These are phyloP conservation scores for Tuta absoluta DNA, from an alignment of 2,888 invertebrate genomes.

Conservation along the genomic window DNA sequence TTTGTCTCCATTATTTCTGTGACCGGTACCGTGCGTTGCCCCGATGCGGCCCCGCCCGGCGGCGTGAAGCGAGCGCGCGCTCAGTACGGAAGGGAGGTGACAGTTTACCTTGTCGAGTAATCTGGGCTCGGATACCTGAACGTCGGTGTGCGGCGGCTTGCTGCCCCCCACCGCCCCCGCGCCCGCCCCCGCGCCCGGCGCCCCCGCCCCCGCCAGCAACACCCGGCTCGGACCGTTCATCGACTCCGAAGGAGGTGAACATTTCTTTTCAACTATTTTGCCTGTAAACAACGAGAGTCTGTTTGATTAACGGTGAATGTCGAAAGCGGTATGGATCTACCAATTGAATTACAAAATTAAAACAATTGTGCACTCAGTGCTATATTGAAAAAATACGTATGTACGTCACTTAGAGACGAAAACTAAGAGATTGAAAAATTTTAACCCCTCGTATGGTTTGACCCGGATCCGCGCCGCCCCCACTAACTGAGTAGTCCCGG, in stretches of 20 bases:
- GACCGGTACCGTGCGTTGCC: slow-evolving; percentile 33
- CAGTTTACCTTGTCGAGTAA: slow-evolving; percentile 80
- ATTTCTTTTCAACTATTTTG: slow-evolving; percentile 85
- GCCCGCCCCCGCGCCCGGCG: too few species aligned
- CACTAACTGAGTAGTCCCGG: too few species aligned
- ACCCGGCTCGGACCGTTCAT: slow-evolving; percentile 73
- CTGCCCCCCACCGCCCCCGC: slow-evolving; percentile 47
- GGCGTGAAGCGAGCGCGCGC: slow-evolving; percentile 40
- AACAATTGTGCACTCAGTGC: too few species aligned
- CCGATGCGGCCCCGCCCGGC: slow-evolving; percentile 50
- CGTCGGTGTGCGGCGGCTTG: slow-evolving; percentile 72
- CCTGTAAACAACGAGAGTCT: slow-evolving; percentile 60
- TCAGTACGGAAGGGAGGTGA: slow-evolving; percentile 51
- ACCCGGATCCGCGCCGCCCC: too few species aligned
- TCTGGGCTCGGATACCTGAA: slow-evolving; percentile 79
- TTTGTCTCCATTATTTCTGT: slow-evolving; percentile 22
- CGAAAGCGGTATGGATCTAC: too few species aligned
- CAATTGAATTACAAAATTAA: too few species aligned
- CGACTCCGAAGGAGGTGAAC: slow-evolving; percentile 71
- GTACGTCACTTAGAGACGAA: too few species aligned
- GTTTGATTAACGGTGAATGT: neutral
- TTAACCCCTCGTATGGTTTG: too few species aligned
- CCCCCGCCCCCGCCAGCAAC: slow-evolving; percentile 50
- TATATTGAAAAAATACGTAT: too few species aligned
- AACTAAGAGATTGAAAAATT: too few species aligned